phyloP scores from a whole-genome alignment of 2,888 invertebrate species.

The Sminthurinus aureus region DNA sequence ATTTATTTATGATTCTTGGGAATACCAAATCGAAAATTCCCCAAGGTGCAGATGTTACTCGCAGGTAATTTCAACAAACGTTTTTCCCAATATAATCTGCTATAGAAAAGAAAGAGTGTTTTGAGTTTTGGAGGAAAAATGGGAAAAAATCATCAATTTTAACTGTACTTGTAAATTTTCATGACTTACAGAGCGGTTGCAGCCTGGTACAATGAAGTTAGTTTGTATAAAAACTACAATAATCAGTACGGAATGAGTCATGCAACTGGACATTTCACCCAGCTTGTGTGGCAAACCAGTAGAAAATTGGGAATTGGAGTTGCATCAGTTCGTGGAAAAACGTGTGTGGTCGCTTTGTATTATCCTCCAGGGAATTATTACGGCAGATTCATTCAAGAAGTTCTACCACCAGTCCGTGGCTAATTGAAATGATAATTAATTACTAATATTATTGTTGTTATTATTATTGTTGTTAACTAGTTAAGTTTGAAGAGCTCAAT shows the following conservation, averaged over 20 bases:
- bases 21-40: neutral
- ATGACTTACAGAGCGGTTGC: neutral
- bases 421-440: no score
- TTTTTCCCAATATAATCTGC: no score
- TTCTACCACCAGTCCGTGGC: neutral
- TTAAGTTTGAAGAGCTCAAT: no score
- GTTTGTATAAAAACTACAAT: slow-evolving; percentile 21
- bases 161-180: neutral
- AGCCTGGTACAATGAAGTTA: slow-evolving; percentile 18
- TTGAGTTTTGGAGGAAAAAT: no score
- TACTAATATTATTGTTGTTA: no score
- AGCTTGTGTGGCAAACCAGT: slow-evolving; percentile 12
- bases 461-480: no score
- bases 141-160: no score
- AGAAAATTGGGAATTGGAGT: slow-evolving; percentile 16
- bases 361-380: slow-evolving; percentile 4
- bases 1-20: slow-evolving; percentile 1
- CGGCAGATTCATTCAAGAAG: neutral
- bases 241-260: neutral
- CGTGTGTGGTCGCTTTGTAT: neutral
- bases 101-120: no score
- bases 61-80: no score
- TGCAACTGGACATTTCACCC: slow-evolving; percentile 19
- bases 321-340: neutral
- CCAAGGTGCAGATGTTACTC: neutral